Conservation (phyloP, 1,140 invertebrate species). For the Saccostrea cuccullata region DNA sequence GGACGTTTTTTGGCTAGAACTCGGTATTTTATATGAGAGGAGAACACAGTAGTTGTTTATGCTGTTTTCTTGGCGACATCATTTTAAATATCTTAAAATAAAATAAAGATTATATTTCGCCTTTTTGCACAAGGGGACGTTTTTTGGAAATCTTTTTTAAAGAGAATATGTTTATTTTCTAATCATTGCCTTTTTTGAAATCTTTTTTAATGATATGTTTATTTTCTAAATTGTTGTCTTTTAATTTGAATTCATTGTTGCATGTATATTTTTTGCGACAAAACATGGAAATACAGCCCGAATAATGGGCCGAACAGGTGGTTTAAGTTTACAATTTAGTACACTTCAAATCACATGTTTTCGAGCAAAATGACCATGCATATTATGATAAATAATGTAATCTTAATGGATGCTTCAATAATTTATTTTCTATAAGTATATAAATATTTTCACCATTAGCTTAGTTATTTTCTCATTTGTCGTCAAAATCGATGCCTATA, state of each 20-base stretch:
- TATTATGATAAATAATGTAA: not conserved
- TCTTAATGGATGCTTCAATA: no score
- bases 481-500: not conserved
- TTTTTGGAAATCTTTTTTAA: conserved; percentile 29
- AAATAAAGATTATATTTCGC: conserved; percentile 17
- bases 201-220: conserved; percentile 35
- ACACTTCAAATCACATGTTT: not conserved
- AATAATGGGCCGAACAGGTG: not conserved
- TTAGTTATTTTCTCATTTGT: not conserved
- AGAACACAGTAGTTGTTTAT: conserved; percentile 15
- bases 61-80: conserved; percentile 14
- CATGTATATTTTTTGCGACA: conserved; percentile 4
- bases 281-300: not conserved
- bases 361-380: not conserved
- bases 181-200: no score
- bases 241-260: conserved; percentile 25
- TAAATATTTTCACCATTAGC: conserved; percentile 2
- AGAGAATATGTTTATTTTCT: conserved; percentile 26
- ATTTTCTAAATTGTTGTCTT: conserved; percentile 20
- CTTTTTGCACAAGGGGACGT: no score
- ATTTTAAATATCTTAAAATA: no score
- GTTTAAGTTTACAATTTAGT: not conserved
- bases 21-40: not conserved
- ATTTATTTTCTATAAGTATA: no score
- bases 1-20: not conserved